Conservation (phyloP, 2,888 invertebrate genomes). For the Torymus texanus region DNA sequence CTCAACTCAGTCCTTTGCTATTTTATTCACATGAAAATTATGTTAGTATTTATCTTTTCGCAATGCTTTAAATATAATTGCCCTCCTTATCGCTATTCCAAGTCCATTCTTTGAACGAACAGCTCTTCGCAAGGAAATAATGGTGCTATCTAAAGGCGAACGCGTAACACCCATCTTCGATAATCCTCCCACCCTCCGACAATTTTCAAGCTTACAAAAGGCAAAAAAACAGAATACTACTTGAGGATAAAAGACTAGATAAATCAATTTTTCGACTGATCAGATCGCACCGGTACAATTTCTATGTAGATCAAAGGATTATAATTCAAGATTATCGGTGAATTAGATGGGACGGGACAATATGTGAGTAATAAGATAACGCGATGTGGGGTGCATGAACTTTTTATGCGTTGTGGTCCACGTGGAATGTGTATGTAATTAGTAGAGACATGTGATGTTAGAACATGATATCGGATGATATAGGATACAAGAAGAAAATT, state of each 20-base stretch:
- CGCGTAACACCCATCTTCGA: slow-evolving; percentile 1
- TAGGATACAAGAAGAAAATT: too few relatives aligned
- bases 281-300: slow-evolving; percentile 4
- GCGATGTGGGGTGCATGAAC: too few relatives aligned
- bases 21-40: too few relatives aligned
- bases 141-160: slow-evolving; percentile 19
- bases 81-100: too few relatives aligned
- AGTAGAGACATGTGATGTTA: too few relatives aligned
- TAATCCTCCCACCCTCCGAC: slow-evolving; percentile 11
- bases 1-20: too few relatives aligned
- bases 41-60: too few relatives aligned
- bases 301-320: slow-evolving; percentile 37
- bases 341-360: background rate
- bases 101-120: slow-evolving; percentile 1
- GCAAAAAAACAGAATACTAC: background rate
- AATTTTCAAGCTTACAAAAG: slow-evolving; percentile 13
- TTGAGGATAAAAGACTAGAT: background rate
- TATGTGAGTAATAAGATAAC: background rate
- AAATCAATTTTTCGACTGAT: slow-evolving; percentile 40
- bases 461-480: too few relatives aligned
- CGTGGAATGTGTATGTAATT: too few relatives aligned
- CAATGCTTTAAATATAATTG: too few relatives aligned
- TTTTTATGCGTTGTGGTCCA: too few relatives aligned
- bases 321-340: background rate
- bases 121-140: slow-evolving; percentile 24